phyloP scores from a whole-genome alignment of 2,113 vertebrate genomes.

The Anthoscopus minutus region DNA sequence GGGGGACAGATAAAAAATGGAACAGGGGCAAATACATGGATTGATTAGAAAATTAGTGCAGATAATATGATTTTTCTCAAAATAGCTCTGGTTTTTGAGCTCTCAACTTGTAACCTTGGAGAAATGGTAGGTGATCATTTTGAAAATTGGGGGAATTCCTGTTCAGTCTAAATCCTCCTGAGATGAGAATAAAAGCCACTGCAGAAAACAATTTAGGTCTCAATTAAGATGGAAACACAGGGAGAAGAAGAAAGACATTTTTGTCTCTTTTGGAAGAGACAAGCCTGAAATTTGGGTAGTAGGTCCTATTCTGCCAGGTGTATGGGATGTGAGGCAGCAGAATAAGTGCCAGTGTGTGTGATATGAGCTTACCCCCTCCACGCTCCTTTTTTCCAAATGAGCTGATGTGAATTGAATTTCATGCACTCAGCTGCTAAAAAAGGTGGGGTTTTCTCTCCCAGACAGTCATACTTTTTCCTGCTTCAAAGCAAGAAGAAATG shows the following conservation, averaged over 20 bases:
- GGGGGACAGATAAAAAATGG: accelerated
- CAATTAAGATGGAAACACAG: background rate
- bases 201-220: background rate
- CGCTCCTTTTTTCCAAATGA: background rate
- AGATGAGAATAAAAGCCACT: background rate
- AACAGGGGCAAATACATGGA: background rate
- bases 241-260: background rate
- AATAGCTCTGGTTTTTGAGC: background rate
- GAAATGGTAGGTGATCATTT: background rate
- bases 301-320: background rate
- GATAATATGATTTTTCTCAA: background rate
- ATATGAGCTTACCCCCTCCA: background rate
- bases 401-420: background rate
- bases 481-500: background rate
- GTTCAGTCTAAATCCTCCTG: background rate
- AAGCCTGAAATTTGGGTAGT: background rate
- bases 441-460: background rate
- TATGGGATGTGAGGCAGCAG: background rate
- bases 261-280: background rate
- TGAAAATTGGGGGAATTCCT: background rate
- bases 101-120: background rate
- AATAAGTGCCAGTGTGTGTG: background rate
- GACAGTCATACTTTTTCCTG: background rate
- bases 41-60: background rate
- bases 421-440: background rate